A percentile compares a stretch with the other conserved stretches of the same genome.
Evolutionary conservation across 2,113 vertebrate genomes (phyloP).

Genomic region (Nestor notabilis): DNA sequence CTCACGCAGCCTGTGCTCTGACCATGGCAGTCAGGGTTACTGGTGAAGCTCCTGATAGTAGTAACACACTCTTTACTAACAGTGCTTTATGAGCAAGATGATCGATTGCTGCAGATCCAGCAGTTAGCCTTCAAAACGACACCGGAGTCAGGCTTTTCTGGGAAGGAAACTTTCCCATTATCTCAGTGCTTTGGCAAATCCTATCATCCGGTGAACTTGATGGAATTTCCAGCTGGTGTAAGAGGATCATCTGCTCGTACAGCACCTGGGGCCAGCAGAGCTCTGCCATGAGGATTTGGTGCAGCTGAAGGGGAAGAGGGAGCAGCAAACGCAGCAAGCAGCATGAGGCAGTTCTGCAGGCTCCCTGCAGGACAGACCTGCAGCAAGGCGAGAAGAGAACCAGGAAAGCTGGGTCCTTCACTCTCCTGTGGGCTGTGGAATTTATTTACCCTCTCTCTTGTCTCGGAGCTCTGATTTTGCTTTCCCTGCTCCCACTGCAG

Average conservation of each 20-base stretch:
- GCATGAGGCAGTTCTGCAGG: background rate
- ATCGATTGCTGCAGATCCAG: background rate
- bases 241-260: slow-evolving; percentile 75
- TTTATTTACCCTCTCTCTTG: background rate
- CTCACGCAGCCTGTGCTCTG: background rate
- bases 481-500: background rate
- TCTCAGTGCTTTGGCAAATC: slow-evolving; percentile 20
- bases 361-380: background rate
- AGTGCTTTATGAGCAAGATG: background rate
- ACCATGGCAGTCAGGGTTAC: background rate
- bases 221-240: slow-evolving; percentile 56
- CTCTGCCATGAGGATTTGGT: slow-evolving; percentile 53
- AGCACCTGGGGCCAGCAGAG: slow-evolving; percentile 75
- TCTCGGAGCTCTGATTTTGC: background rate
- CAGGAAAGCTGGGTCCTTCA: background rate
- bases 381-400: background rate
- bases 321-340: background rate
- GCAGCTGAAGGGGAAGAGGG: slow-evolving; percentile 5
- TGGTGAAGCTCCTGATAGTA: background rate
- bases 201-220: background rate
- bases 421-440: background rate
- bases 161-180: slow-evolving; percentile 21
- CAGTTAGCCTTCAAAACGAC: background rate
- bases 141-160: background rate
- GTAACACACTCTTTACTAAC: background rate